Evolutionary conservation across 2,888 invertebrate species (phyloP).

Genomic region (Adelognathus sp.): DNA sequence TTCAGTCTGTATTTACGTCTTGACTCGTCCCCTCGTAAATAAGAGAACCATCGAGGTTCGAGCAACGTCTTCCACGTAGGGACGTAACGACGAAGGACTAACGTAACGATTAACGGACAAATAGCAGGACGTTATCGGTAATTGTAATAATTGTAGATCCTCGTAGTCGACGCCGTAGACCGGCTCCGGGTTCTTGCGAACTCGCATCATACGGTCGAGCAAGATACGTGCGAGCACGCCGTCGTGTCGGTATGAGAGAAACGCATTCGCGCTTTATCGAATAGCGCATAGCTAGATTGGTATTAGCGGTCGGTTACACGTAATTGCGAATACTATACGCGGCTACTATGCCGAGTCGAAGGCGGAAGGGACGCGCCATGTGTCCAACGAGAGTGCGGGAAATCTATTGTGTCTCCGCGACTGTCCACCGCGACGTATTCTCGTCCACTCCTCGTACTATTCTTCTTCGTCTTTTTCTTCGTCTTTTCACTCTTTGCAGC

Average conservation of each 20-base stretch:
- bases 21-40: background rate
- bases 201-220: slow-evolving; percentile 15
- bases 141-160: slow-evolving; percentile 79
- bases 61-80: background rate
- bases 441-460: slow-evolving; percentile 21
- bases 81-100: slow-evolving; percentile 60
- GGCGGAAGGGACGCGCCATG: slow-evolving; percentile 69
- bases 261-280: slow-evolving; percentile 30
- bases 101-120: slow-evolving; percentile 78
- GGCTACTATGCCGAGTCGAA: slow-evolving; percentile 11
- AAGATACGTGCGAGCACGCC: slow-evolving; percentile 34
- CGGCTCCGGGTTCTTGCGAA: slow-evolving; percentile 24
- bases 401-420: slow-evolving; percentile 55
- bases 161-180: slow-evolving; percentile 43
- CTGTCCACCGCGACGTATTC: slow-evolving; percentile 26
- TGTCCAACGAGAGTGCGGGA: slow-evolving; percentile 66
- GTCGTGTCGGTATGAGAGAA: background rate
- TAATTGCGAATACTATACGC: background rate
- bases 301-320: background rate
- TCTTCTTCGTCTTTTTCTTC: slow-evolving; percentile 26
- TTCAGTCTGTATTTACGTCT: background rate
- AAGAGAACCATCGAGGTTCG: background rate
- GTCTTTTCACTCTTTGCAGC: no score
- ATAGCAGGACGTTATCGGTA: slow-evolving; percentile 77
- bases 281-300: background rate